These are phyloP conservation scores for Sander vitreus DNA, from an alignment of 2,113 vertebrate genomes.

Conservation along the genomic window DNA sequence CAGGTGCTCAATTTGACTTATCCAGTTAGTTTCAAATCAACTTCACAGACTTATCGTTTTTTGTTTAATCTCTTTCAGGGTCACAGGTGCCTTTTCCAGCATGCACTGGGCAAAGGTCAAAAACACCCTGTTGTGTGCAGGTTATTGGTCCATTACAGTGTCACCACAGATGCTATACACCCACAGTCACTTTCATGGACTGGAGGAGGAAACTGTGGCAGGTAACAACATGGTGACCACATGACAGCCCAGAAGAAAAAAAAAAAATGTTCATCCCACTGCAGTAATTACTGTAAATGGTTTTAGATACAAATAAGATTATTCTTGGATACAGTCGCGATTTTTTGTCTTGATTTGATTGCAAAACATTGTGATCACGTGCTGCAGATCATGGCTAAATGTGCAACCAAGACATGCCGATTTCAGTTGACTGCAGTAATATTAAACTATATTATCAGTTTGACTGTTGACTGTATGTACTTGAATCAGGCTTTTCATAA, in stretches of 20 bases:
- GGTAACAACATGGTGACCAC: not conserved
- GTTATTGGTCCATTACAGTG: not conserved
- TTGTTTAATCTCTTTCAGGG: not conserved
- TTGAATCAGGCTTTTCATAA: not conserved
- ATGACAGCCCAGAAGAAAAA: not conserved
- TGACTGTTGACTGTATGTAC: not conserved
- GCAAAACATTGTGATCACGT: not conserved
- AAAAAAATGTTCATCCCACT: too few relatives aligned
- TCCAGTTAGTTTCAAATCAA: not conserved
- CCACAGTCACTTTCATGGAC: not conserved
- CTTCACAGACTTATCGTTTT: not conserved
- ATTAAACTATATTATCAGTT: not conserved
- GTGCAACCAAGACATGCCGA: too few relatives aligned
- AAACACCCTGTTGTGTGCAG: not conserved
- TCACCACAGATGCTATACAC: constrained; percentile 4
- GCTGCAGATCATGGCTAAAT: too few relatives aligned
- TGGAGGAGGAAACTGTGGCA: not conserved
- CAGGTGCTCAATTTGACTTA: not conserved
- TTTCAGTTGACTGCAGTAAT: not conserved
- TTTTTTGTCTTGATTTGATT: not conserved
- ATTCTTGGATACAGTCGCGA: not conserved
- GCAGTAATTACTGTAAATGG: not conserved
- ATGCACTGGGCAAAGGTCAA: constrained; percentile 11
- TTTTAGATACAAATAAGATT: not conserved
- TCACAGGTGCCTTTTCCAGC: not conserved